A percentile compares a stretch with the other conserved stretches of the same genome.
Evolutionary conservation across 1,140 invertebrate genomes (phyloP).

Genomic region (Psix sp.): DNA sequence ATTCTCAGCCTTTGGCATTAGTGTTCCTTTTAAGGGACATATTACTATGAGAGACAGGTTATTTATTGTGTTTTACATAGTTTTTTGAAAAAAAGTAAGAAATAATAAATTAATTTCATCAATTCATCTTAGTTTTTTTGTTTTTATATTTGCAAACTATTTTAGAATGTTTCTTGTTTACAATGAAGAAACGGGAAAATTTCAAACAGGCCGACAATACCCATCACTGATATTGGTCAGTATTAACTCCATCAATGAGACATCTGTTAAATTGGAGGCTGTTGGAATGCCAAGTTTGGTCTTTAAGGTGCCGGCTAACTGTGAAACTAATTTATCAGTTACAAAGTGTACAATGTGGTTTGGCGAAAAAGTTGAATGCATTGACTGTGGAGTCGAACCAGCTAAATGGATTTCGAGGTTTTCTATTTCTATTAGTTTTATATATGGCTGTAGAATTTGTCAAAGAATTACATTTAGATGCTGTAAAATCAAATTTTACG

Average conservation of each 20-base stretch:
- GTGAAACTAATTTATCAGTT: conserved; percentile 22
- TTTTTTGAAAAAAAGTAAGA: conserved; percentile 1
- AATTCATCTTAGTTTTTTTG: conserved; percentile 9
- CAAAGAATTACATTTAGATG: no score
- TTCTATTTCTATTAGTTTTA: no score
- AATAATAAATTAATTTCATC: conserved; percentile 10
- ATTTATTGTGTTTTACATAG: not conserved
- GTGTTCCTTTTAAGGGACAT: conserved; percentile 26
- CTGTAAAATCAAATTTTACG: no score
- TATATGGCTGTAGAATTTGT: no score
- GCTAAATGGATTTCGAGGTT: conserved; percentile 72
- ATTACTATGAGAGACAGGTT: conserved; percentile 67
- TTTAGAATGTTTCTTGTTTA: conserved; percentile 69
- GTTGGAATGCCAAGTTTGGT: conserved; percentile 63
- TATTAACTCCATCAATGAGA: conserved; percentile 53
- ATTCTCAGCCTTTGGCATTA: conserved; percentile 68
- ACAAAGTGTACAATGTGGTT: conserved; percentile 65
- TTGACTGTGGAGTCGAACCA: conserved; percentile 71
- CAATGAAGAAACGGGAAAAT: conserved; percentile 64
- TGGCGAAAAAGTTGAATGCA: conserved; percentile 64
- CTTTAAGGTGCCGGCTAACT: conserved; percentile 56
- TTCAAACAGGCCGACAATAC: conserved; percentile 64
- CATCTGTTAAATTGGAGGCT: conserved; percentile 64
- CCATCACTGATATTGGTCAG: conserved; percentile 66
- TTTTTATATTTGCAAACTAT: conserved; percentile 12